A percentile compares a stretch with the other conserved stretches of the same genome.
Conservation (phyloP, 2,888 invertebrate genomes). For the Amblyteles armatorius region DNA sequence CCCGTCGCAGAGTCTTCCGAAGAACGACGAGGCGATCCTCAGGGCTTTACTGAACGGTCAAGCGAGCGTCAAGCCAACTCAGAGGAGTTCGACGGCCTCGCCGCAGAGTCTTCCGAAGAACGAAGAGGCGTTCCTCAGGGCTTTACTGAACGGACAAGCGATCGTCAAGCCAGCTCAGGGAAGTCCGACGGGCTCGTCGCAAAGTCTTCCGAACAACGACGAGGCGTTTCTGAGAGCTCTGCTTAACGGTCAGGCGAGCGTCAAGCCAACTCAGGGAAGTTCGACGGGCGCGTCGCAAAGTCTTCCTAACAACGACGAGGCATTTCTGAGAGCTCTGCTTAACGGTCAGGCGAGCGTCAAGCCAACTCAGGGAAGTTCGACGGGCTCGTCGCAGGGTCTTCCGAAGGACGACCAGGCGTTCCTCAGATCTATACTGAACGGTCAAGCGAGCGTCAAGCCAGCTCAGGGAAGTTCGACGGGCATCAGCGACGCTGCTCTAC, state of each 20-base stretch:
- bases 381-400: conserved; percentile 76
- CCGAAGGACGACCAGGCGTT: conserved; percentile 76
- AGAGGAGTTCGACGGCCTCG: conserved; percentile 82
- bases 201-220: conserved; percentile 64
- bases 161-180: conserved; percentile 76
- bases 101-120: conserved; percentile 44
- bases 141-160: conserved; percentile 76
- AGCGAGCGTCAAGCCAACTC: conserved; percentile 73
- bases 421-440: conserved; percentile 76
- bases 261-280: conserved; percentile 75
- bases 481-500: conserved; percentile 89
- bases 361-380: conserved; percentile 78
- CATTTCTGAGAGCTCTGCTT: conserved; percentile 79
- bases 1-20: conserved; percentile 22
- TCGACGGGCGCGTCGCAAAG: conserved; percentile 80
- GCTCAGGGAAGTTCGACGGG: conserved; percentile 84
- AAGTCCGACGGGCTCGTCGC: conserved; percentile 81
- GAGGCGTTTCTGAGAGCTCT: conserved; percentile 79
- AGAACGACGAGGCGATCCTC: conserved; percentile 77
- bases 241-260: conserved; percentile 74
- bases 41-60: conserved; percentile 76
- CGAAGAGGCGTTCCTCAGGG: conserved; percentile 74
- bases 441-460: conserved; percentile 74
- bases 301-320: conserved; percentile 72
- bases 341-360: conserved; percentile 74